Evolutionary conservation across 1,140 invertebrate species (phyloP), one percentile per base, ranked within the genome.

Genomic region (Acromyrmex charruanus): DNA sequence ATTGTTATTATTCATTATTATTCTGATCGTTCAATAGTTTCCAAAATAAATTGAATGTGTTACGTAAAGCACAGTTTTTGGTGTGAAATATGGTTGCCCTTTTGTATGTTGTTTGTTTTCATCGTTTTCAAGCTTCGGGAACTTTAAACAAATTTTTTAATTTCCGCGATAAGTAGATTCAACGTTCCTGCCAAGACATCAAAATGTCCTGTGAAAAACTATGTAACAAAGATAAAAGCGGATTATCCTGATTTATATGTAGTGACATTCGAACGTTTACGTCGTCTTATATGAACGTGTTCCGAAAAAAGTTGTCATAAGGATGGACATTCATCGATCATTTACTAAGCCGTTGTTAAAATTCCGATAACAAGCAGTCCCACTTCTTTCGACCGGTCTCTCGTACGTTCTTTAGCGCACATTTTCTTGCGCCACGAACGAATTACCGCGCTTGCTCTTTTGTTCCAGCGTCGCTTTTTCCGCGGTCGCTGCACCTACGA

Each of bases 361-460:
- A 90, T 90, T 90, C 89, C 89, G 71, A 77, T 88, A 90, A 90
- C 88, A 63, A 75, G 66, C 66, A 58, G 58, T 77, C 53, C 39
- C 10, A 12, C 9, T 66, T 77, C 72, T 61, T 82, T 51, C 16
- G n/a, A 0, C 25, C 31, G 39, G 0, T 31, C 14, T n/a, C 39
- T 53, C 65, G 53, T 65, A 18, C 77, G 39, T 84, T 74, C 25
- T n/a, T 84, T 12, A 55, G 25, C 77, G 58, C 12, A 39, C 39
- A 59, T 90, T 80, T 90, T 90, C 88, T 90, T 90, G 49, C 80
- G 21, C 31, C 61, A 59, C 61, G 51, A 31, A 71, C 68, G 72
- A 75, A 82, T 68, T 58, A 87, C 51, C 79, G 72, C 65, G 59
- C 65, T 68, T 28, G 53, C 18, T 28, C 85, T 79, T 82, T 77